These are phyloP conservation scores for Sarcophilus harrisii DNA, from an alignment of 2,797 vertebrate species.

Conservation along the genomic window DNA sequence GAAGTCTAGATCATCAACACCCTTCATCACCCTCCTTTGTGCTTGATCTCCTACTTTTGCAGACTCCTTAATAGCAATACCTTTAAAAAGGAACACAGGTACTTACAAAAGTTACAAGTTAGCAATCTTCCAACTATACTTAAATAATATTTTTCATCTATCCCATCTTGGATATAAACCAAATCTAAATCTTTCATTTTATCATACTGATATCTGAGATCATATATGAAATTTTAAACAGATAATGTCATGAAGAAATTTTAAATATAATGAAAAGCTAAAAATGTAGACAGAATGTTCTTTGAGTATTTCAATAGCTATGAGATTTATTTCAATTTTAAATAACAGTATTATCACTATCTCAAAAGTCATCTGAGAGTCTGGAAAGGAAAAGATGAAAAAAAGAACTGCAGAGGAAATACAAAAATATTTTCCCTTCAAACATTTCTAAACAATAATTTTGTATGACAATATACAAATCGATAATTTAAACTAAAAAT, in stretches of 20 bases:
- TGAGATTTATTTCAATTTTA: constrained; percentile 33
- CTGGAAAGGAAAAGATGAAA: constrained; percentile 45
- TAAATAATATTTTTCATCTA: constrained; percentile 38
- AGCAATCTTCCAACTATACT: constrained; percentile 37
- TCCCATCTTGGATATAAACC: constrained; percentile 43
- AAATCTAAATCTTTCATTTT: constrained; percentile 42
- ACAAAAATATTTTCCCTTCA: constrained; percentile 20
- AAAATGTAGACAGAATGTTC: not conserved
- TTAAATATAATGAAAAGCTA: constrained; percentile 25
- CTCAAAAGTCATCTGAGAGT: constrained; percentile 26
- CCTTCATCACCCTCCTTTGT: constrained; percentile 97
- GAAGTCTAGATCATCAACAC: constrained; percentile 98
- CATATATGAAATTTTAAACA: constrained; percentile 29
- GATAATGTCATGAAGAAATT: constrained; percentile 50
- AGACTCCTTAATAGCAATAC: constrained; percentile 98
- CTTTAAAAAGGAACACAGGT: constrained; percentile 83
- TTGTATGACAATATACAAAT: not conserved
- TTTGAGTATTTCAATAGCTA: constrained; percentile 30
- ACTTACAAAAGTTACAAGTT: constrained; percentile 52
- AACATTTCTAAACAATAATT: not conserved
- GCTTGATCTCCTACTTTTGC: constrained; percentile 98
- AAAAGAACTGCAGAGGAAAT: constrained; percentile 13
- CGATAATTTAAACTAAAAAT: constrained; percentile 26
- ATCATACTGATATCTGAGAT: not conserved
- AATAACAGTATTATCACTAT: constrained; percentile 56